Evolutionary conservation across 2,113 vertebrate species (phyloP).

Genomic region (Sapayoa aenigma): DNA sequence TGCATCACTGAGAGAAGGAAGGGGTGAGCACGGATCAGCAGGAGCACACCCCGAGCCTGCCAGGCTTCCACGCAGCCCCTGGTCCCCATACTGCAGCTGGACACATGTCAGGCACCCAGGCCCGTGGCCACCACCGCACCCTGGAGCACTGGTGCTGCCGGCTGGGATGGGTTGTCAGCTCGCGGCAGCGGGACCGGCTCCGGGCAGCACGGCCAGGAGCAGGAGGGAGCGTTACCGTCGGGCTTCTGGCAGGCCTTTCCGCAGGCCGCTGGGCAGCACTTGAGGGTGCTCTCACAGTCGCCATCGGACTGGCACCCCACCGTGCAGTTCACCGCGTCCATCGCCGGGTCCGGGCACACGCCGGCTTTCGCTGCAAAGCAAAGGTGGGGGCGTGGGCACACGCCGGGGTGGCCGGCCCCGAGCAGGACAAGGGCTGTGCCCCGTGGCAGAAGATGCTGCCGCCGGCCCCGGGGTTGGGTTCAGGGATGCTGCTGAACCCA

Average conservation of each 20-base stretch:
- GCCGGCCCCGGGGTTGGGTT: background rate
- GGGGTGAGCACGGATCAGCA: fast-evolving
- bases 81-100: fast-evolving
- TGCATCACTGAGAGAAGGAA: background rate
- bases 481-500: background rate
- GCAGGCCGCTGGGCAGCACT: slow-evolving; percentile 61
- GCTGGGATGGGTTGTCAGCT: background rate
- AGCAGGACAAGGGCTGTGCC: background rate
- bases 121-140: fast-evolving
- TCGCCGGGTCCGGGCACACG: slow-evolving; percentile 20
- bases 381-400: background rate
- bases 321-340: slow-evolving; percentile 32
- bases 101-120: fast-evolving
- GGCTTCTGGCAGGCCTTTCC: slow-evolving; percentile 59
- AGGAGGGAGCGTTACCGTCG: slow-evolving; percentile 45
- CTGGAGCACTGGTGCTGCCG: background rate
- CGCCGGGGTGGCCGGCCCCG: background rate
- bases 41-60: background rate
- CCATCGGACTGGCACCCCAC: slow-evolving; percentile 61
- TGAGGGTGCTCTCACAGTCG: slow-evolving; percentile 59
- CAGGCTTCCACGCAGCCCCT: background rate
- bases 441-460: background rate
- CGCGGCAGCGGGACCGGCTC: background rate
- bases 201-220: background rate
- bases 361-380: slow-evolving; percentile 57